phyloP scores from a whole-genome alignment of 2,113 vertebrate genomes.

The Dermatemys mawii region DNA sequence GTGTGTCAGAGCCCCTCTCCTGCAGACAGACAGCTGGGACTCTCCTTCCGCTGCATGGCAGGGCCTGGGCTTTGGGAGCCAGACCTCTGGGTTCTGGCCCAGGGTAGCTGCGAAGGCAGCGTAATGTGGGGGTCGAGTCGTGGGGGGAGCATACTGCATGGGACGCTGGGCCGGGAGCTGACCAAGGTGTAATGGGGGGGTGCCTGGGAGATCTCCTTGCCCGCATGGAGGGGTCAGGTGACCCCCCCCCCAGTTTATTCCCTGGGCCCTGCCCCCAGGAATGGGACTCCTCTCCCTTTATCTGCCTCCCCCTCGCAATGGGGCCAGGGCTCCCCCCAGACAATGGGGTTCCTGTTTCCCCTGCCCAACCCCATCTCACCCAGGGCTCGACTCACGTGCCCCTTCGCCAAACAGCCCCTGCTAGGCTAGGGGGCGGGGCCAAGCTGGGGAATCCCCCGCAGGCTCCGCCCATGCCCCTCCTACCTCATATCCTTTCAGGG shows the following conservation, averaged over 20 bases:
- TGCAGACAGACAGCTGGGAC: background rate
- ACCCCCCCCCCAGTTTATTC: background rate
- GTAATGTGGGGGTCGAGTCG: too few species aligned
- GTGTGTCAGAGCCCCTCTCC: background rate
- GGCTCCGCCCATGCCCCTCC: fast-evolving
- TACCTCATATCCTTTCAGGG: conserved; percentile 97
- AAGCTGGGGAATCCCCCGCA: background rate
- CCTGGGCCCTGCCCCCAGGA: too few species aligned
- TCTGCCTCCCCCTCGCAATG: background rate
- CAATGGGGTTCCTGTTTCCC: background rate
- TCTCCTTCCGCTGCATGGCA: background rate
- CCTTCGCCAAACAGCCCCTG: background rate
- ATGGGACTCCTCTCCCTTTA: background rate
- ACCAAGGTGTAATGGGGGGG: too few species aligned
- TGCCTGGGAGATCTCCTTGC: too few species aligned
- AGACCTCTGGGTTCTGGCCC: background rate
- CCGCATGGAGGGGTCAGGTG: too few species aligned
- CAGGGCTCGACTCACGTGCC: background rate
- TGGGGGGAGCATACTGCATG: background rate
- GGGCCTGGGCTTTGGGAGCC: background rate
- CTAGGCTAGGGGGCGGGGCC: background rate
- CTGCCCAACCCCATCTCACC: background rate
- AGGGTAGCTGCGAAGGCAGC: background rate
- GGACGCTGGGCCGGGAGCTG: background rate
- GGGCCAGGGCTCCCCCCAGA: background rate